A percentile compares a stretch with the other conserved stretches of the same genome.
Conservation (phyloP, 2,888 invertebrate genomes). For the Pherbina coryleti region DNA sequence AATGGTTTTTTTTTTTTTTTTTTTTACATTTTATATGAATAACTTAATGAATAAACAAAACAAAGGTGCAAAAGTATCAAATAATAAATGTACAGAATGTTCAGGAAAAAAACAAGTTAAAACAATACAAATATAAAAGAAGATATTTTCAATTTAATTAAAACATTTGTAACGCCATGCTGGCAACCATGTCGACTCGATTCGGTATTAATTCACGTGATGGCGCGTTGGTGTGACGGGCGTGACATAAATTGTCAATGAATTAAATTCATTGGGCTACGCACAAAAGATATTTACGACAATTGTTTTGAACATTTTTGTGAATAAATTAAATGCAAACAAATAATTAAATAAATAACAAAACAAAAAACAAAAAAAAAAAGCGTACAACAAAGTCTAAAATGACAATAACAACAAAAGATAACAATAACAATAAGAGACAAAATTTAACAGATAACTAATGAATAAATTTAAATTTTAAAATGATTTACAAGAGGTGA, state of each 20-base stretch:
- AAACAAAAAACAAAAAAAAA: neutral
- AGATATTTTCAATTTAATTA: conserved; percentile 14
- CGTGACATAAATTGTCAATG: conserved; percentile 16
- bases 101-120: neutral
- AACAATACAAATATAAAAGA: neutral
- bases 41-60: too few species aligned
- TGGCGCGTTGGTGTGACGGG: neutral
- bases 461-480: too few species aligned
- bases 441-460: too few species aligned
- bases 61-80: neutral
- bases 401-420: neutral
- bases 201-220: neutral
- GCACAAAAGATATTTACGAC: neutral
- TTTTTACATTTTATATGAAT: too few species aligned
- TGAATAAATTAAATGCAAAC: neutral
- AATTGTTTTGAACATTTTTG: neutral
- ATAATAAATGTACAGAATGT: neutral
- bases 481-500: too few species aligned
- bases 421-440: too few species aligned
- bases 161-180: conserved; percentile 12
- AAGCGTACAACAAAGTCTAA: neutral
- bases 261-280: neutral
- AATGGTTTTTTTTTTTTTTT: too few species aligned
- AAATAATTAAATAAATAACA: neutral
- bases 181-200: neutral